Conservation (phyloP, 1,140 invertebrate genomes). For the Tetramorium alpestre region DNA sequence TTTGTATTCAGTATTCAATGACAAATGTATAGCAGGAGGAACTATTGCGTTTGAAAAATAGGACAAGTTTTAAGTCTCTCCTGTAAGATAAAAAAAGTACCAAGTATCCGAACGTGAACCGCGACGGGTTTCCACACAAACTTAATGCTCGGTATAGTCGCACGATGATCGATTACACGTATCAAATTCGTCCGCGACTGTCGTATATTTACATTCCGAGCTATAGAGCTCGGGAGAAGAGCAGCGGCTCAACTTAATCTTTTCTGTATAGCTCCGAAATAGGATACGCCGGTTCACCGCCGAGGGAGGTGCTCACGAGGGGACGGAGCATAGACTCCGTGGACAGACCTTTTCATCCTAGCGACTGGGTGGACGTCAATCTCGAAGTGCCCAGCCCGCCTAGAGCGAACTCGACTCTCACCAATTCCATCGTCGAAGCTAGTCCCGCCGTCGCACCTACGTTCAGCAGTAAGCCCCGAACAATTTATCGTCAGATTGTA, state of each 20-base stretch:
- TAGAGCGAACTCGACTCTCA: constrained; percentile 79
- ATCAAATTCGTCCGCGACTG: constrained; percentile 6
- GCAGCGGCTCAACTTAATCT: constrained; percentile 29
- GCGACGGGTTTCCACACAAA: background rate
- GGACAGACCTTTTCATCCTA: constrained; percentile 85
- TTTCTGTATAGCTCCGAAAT: constrained; percentile 81
- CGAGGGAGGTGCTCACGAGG: constrained; percentile 78
- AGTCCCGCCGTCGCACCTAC: constrained; percentile 68
- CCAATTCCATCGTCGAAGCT: constrained; percentile 81
- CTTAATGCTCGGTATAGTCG: background rate
- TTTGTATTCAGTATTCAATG: background rate
- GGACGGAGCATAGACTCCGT: constrained; percentile 84
- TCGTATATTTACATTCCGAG: constrained; percentile 12
- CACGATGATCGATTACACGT: constrained; percentile 29
- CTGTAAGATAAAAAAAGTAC: too few relatives aligned
- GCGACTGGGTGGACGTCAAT: constrained; percentile 87
- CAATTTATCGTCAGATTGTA: constrained; percentile 64
- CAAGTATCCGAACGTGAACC: background rate
- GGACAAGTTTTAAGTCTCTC: background rate
- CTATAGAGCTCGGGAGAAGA: constrained; percentile 4
- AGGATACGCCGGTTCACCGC: constrained; percentile 83
- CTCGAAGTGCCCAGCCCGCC: constrained; percentile 85
- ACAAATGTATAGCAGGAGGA: background rate
- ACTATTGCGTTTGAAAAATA: background rate
- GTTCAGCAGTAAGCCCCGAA: constrained; percentile 73